Percentiles rank a stretch among this genome's conserved stretches.
phyloP scores from a whole-genome alignment of 2,113 vertebrate genomes.

The Sterna hirundo region DNA sequence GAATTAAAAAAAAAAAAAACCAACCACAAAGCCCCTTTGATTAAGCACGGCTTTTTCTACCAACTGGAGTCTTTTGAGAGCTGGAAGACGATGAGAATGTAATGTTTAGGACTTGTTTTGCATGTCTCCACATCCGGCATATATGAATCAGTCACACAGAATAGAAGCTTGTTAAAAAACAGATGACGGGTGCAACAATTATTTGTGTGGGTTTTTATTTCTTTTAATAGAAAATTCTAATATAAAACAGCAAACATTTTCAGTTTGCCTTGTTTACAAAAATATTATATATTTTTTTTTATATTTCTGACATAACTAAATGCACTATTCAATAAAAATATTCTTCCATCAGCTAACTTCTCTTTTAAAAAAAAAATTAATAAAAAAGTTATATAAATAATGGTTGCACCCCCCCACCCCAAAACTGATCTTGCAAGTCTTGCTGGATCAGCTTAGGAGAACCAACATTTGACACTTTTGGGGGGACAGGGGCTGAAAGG shows the following conservation, averaged over 20 bases:
- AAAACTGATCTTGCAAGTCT: slow-evolving; percentile 10
- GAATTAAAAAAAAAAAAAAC: too few relatives aligned
- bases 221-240: slow-evolving; percentile 69
- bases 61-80: not conserved
- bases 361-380: slow-evolving; percentile 43
- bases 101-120: slow-evolving; percentile 78
- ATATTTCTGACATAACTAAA: slow-evolving; percentile 74
- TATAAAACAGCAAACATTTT: slow-evolving; percentile 69
- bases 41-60: not conserved
- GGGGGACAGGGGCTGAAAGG: not conserved
- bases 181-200: slow-evolving; percentile 65
- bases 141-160: slow-evolving; percentile 54
- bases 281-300: slow-evolving; percentile 69
- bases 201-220: slow-evolving; percentile 61
- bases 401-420: slow-evolving; percentile 15
- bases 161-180: slow-evolving; percentile 64
- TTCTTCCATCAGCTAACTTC: slow-evolving; percentile 58
- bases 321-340: slow-evolving; percentile 66
- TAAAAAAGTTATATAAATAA: slow-evolving; percentile 67
- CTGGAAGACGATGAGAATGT: not conserved
- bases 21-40: not conserved
- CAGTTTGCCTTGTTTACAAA: slow-evolving; percentile 71
- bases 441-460: slow-evolving; percentile 52
- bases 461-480: slow-evolving; percentile 32
- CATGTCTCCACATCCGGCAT: slow-evolving; percentile 52